Percentiles rank a stretch among this genome's conserved stretches.
Conservation (phyloP, 2,113 vertebrate genomes). For the Acrocephalus arundinaceus region DNA sequence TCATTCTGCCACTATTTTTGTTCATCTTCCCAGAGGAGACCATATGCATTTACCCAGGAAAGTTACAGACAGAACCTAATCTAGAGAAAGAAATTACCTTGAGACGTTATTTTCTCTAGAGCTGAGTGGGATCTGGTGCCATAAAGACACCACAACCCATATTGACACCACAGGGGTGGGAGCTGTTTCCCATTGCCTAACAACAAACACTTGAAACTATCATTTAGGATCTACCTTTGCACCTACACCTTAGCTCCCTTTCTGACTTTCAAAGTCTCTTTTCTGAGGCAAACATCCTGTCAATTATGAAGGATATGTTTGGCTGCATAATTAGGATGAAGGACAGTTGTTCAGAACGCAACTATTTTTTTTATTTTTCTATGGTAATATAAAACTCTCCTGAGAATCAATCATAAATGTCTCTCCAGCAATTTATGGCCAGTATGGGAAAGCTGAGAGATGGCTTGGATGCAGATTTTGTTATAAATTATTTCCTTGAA, state of each 20-base stretch:
- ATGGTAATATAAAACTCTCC: not conserved
- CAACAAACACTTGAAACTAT: not conserved
- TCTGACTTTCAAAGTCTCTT: not conserved
- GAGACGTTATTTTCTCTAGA: not conserved
- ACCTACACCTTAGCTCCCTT: not conserved
- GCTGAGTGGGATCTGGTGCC: not conserved
- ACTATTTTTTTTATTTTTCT: slow-evolving; percentile 11
- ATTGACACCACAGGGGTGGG: not conserved
- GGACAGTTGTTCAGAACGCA: not conserved
- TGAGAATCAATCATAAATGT: slow-evolving; percentile 28
- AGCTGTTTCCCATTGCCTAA: not conserved
- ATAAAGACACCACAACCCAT: not conserved
- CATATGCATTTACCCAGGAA: not conserved
- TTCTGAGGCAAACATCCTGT: not conserved
- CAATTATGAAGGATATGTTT: not conserved
- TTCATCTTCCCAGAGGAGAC: not conserved
- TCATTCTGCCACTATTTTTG: not conserved
- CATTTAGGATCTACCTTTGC: not conserved
- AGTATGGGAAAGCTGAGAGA: not conserved
- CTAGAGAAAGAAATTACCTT: not conserved
- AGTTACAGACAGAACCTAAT: not conserved
- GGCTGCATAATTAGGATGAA: slow-evolving; percentile 1
- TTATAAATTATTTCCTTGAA: not conserved
- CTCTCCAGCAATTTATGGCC: slow-evolving; percentile 1
- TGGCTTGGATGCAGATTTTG: not conserved